phyloP scores from a whole-genome alignment of 2,113 vertebrate species.

The Cololabis saira region DNA sequence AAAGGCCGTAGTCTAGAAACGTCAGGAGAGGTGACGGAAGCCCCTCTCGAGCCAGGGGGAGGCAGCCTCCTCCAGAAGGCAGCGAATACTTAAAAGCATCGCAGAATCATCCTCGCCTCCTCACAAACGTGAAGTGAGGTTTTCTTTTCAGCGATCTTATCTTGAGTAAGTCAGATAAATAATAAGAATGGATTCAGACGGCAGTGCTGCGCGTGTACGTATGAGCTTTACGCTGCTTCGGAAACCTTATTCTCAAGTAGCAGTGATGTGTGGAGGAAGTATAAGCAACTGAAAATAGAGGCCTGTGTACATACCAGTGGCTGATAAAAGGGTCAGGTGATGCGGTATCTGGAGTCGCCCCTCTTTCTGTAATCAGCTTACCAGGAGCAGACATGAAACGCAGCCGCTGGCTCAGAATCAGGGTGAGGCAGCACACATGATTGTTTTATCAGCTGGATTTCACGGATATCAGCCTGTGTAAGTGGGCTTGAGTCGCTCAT shows the following conservation, averaged over 20 bases:
- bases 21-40: constrained; percentile 40
- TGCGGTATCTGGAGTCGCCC: constrained; percentile 46
- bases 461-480: constrained; percentile 60
- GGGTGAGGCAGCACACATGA: constrained; percentile 68
- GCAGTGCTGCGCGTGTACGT: constrained; percentile 16
- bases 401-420: constrained; percentile 60
- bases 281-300: constrained; percentile 35
- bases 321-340: constrained; percentile 47
- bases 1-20: constrained; percentile 25
- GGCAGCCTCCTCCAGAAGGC: constrained; percentile 6
- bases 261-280: constrained; percentile 18
- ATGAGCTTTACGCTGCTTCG: background rate
- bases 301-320: constrained; percentile 26
- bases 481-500: constrained; percentile 48
- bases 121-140: constrained; percentile 31
- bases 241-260: constrained; percentile 22
- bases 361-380: constrained; percentile 74
- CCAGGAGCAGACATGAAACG: constrained; percentile 71
- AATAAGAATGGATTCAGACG: background rate
- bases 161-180: background rate
- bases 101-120: constrained; percentile 50
- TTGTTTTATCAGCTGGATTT: constrained; percentile 82
- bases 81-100: constrained; percentile 52
- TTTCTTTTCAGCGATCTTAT: constrained; percentile 18
- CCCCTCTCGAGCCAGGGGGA: constrained; percentile 24